phyloP scores from a whole-genome alignment of 1,140 invertebrate genomes.

The Diuraphis noxia region DNA sequence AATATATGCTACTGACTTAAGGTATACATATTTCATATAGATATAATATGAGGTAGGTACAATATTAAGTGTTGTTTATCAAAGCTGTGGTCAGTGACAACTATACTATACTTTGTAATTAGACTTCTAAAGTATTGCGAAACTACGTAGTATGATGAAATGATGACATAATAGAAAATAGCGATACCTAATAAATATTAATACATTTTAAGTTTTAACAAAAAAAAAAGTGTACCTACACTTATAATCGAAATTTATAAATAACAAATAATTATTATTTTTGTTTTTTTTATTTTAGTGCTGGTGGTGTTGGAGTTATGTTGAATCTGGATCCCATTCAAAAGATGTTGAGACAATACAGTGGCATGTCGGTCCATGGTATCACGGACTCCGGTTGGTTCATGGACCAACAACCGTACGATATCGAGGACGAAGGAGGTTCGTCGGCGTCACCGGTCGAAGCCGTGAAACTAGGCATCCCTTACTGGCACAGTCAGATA shows the following conservation, averaged over 20 bases:
- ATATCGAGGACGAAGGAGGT: slow-evolving; percentile 56
- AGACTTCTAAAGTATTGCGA: background rate
- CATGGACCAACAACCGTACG: slow-evolving; percentile 77
- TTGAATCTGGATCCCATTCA: slow-evolving; percentile 83
- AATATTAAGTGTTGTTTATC: background rate
- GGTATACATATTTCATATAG: background rate
- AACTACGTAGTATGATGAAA: background rate
- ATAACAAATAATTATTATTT: background rate
- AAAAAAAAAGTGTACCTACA: background rate
- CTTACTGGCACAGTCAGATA: slow-evolving; percentile 80
- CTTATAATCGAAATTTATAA: background rate
- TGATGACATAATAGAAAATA: background rate
- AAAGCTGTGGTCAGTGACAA: background rate
- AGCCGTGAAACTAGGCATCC: slow-evolving; percentile 75
- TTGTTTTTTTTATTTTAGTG: slow-evolving; percentile 64
- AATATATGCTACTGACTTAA: background rate
- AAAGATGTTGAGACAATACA: slow-evolving; percentile 67
- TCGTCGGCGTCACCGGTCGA: slow-evolving; percentile 65
- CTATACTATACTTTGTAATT: background rate
- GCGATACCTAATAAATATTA: background rate
- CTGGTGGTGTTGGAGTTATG: slow-evolving; percentile 89
- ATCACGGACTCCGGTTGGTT: slow-evolving; percentile 94
- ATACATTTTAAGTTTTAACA: background rate
- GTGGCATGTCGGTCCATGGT: slow-evolving; percentile 62
- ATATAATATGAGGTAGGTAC: background rate